Evolutionary conservation across 2,888 invertebrate genomes (phyloP).

Genomic region (Stomorhina lunata): DNA sequence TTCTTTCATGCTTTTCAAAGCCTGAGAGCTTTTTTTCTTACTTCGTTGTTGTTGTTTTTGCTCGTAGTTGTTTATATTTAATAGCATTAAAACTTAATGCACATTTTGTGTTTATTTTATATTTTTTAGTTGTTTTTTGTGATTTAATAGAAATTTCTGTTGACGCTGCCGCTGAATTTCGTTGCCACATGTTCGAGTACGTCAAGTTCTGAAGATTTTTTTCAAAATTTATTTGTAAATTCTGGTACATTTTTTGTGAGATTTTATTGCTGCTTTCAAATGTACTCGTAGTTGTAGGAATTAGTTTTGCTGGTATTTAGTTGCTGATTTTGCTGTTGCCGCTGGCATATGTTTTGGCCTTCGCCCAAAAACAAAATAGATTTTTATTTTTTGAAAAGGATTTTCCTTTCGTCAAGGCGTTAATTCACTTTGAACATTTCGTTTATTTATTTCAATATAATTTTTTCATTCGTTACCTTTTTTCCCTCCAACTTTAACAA

Average conservation of each 20-base stretch:
- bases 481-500: constrained; percentile 10
- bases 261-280: constrained; percentile 30
- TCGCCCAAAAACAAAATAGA: constrained; percentile 53
- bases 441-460: constrained; percentile 60
- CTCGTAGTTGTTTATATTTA: constrained; percentile 32
- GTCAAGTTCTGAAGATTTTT: too few species aligned
- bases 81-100: constrained; percentile 64
- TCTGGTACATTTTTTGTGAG: too few species aligned
- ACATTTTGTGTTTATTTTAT: constrained; percentile 54
- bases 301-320: constrained; percentile 32
- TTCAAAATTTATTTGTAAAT: too few species aligned
- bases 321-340: constrained; percentile 17
- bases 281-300: not conserved
- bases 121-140: not conserved
- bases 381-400: constrained; percentile 51
- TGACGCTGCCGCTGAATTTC: not conserved
- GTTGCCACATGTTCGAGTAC: constrained; percentile 12
- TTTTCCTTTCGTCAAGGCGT: constrained; percentile 66
- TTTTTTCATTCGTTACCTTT: constrained; percentile 12
- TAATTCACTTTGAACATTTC: constrained; percentile 65
- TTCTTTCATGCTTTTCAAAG: constrained; percentile 16
- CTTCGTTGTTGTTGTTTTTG: constrained; percentile 7
- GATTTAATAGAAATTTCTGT: constrained; percentile 17
- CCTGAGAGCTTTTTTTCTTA: constrained; percentile 35
- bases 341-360: constrained; percentile 61